Percentiles rank a stretch among this genome's conserved stretches.
phyloP scores from a whole-genome alignment of 1,140 invertebrate genomes.

The Mesaphorura yosii region DNA sequence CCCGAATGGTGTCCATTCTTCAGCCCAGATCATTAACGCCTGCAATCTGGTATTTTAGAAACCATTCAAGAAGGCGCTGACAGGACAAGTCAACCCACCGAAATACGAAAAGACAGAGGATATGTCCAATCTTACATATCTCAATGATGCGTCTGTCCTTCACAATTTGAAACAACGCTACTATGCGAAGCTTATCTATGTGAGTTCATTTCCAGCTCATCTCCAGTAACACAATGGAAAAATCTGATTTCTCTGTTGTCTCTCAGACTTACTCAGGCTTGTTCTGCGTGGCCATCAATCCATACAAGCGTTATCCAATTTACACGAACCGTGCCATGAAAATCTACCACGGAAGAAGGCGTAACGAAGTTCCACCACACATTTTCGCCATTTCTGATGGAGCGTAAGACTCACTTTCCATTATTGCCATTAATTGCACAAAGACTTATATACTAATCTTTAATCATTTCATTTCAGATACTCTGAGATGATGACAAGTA shows the following conservation, averaged over 20 bases:
- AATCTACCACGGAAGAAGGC: conserved; percentile 51
- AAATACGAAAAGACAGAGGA: conserved; percentile 53
- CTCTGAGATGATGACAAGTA: conserved; percentile 38
- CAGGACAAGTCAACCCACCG: conserved; percentile 47
- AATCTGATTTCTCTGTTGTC: neutral
- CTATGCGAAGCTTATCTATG: conserved; percentile 47
- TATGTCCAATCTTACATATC: conserved; percentile 56
- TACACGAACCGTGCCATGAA: conserved; percentile 49
- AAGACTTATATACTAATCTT: no score
- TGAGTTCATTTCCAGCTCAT: conserved; percentile 35
- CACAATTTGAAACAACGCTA: conserved; percentile 50
- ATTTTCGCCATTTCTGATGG: conserved; percentile 56
- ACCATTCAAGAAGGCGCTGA: conserved; percentile 42
- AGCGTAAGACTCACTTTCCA: conserved; percentile 42
- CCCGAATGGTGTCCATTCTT: no score
- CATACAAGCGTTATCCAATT: conserved; percentile 57
- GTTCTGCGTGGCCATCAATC: conserved; percentile 34
- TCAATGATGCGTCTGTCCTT: conserved; percentile 52
- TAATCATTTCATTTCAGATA: no score
- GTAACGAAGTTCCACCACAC: conserved; percentile 57
- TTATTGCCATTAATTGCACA: neutral
- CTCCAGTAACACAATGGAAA: neutral
- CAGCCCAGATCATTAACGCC: no score
- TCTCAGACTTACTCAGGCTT: conserved; percentile 26
- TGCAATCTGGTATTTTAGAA: conserved; percentile 29